Base-by-base conservation (phyloP, 1,140 invertebrate genomes). In the Vanessa atalanta region DNA sequence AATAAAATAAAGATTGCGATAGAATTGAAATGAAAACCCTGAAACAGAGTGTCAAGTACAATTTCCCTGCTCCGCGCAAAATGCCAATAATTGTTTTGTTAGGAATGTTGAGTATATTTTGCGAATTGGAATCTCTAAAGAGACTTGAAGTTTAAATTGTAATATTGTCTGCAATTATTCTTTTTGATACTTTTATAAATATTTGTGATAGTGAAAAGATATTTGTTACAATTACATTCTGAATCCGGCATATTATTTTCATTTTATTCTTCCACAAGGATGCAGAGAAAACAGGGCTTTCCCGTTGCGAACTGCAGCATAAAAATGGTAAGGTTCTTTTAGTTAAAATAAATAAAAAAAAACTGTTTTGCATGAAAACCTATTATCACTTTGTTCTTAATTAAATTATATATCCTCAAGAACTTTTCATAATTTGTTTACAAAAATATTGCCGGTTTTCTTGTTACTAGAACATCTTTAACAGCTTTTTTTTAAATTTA, bases 221-320 rank as follows among this genome's bases (percentile, higher is more conserved):
- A 43, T 43, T 43, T 43, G 3, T 43, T 43, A 9, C 9, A 43
- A 43, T 2, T 43, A 43, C 7, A 9, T 43, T 9, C 7, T 43
- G 7, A 43, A 43, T 43, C 37, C 37, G 37, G 37, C 37, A 43
- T 43, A 43, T 2, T 37, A 37, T 43, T 43, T 9, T 43, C 6
- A 43, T 43, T 43, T 43, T 43, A 43, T 43, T 43, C 37, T 0
- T 43, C 6, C 37, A 43, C 47, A 70, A 86, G 43, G 65, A 92
- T 92, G 90, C 89, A 92, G 78, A 84, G 91, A 76, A 91, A 92
- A 80, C 85, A 89, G 63, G 86, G 90, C 64, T 93, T 88, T 73
- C 89, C 88, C 57, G 80, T 87, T 14, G 83, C 88, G 11, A 91
- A 88, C 78, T 93, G 89, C 79, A 89, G 77, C 68, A 93, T 93